Percentiles rank a stretch among this genome's conserved stretches.
These are phyloP conservation scores for Nannobrachium achirus DNA, from an alignment of 2,113 vertebrate species.

Conservation along the genomic window DNA sequence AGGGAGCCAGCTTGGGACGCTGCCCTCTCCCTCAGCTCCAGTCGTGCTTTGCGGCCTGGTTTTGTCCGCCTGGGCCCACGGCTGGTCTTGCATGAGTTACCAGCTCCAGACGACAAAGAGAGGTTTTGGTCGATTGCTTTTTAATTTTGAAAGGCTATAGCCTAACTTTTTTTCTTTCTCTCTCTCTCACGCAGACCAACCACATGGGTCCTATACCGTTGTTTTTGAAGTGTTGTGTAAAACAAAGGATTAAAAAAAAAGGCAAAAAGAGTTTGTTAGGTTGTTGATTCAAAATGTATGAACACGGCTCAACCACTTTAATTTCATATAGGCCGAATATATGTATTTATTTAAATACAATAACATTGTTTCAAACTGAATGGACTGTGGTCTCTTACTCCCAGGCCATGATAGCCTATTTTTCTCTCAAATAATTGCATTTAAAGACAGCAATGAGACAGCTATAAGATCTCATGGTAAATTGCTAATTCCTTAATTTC, in stretches of 20 bases:
- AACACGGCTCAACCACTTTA: neutral
- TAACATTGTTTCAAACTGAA: no score
- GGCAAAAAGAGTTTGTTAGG: no score
- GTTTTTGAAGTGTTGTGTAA: neutral
- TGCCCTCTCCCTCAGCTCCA: conserved; percentile 16
- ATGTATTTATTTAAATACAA: no score
- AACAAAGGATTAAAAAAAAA: no score
- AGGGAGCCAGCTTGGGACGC: neutral
- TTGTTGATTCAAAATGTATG: no score
- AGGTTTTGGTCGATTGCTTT: conserved; percentile 46
- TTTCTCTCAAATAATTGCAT: no score
- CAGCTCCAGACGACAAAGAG: conserved; percentile 44
- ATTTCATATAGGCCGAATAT: neutral
- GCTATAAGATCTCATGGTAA: no score
- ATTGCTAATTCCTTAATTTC: no score
- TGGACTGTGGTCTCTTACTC: no score
- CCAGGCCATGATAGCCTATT: no score
- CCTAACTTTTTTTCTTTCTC: conserved; percentile 14
- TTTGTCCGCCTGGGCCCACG: conserved; percentile 10
- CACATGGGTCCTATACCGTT: conserved; percentile 17
- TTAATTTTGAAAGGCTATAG: conserved; percentile 42
- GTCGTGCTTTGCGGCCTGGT: conserved; percentile 26
- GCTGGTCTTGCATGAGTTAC: conserved; percentile 54
- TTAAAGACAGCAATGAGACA: no score
- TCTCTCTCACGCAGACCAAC: neutral